phyloP scores from a whole-genome alignment of 2,113 vertebrate species.

The Laticauda colubrina region DNA sequence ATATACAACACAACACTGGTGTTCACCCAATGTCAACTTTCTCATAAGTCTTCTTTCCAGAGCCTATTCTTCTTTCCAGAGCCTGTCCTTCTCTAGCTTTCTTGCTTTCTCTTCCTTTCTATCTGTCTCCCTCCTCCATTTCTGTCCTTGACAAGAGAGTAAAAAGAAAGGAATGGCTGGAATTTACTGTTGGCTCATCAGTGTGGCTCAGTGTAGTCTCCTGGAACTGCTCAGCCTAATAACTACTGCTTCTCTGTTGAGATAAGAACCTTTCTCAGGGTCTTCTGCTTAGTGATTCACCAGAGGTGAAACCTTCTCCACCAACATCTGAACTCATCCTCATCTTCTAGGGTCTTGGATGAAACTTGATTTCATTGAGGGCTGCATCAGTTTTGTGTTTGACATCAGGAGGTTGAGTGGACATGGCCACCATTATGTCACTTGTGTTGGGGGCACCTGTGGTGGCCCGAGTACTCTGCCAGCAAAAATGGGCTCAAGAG shows the following conservation, averaged over 20 bases:
- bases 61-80: neutral
- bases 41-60: neutral
- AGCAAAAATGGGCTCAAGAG: no score
- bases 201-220: neutral
- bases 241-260: neutral
- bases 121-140: neutral
- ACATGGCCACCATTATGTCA: no score
- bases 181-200: neutral
- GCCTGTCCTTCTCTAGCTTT: neutral
- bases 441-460: no score
- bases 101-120: neutral
- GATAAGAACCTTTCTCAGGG: neutral
- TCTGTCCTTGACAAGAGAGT: neutral
- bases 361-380: no score
- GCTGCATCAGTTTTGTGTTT: no score
- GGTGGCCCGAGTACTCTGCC: no score
- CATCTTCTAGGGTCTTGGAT: neutral
- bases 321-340: neutral
- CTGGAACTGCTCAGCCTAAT: neutral
- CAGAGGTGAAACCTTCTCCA: neutral
- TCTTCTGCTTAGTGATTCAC: neutral
- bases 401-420: no score
- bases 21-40: neutral
- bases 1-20: neutral
- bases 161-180: neutral